Base-by-base conservation (phyloP, 2,797 vertebrate genomes). In the Melanotaenia parkinsoni region DNA sequence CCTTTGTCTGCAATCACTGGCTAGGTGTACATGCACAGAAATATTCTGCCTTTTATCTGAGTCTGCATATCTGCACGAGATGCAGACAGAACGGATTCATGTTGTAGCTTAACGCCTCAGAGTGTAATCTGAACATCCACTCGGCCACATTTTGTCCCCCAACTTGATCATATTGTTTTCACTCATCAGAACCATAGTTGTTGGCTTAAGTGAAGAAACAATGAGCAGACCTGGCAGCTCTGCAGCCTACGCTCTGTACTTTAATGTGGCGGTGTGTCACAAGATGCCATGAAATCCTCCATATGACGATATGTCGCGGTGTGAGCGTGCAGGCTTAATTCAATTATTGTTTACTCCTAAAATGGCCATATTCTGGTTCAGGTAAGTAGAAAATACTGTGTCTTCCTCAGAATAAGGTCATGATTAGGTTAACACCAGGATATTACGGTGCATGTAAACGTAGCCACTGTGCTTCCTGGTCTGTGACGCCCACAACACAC, bases 391-490 rank as follows among this genome's bases (percentile, higher is more conserved):
- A 50, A 50, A 11, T 10, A n/a, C 47, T 50, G 5, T 50, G 14
- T 18, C 40, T 43, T 43, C 40, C 40, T 43, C 40, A 8, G 45
- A 9, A n/a, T 47, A n/a, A 47, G 45, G 9, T 10, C 47, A 22
- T 11, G n/a, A 7, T 45, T 14, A 16, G 40, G 43, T 6, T 45
- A 45, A 6, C 43, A 45, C 5, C 43, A 45, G 43, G 10, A 22
- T 50, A 50, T 22, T 11, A n/a, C 47, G n/a, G 47, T 50, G 47
- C 47, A 50, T 22, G 47, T 22, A 50, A 50, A 50, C 47, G 9
- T 50, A 50, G 18, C 47, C n/a, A 22, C n/a, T 22, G 79, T 88
- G 22, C 70, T 79, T 88, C 86, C 72, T 38, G 58, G 63, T 79
- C 70, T 84, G 79, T 79, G 75, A 80, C 13, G 51, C 80, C 64